phyloP scores from a whole-genome alignment of 2,888 invertebrate species.

The Pristionchus exspectatus region DNA sequence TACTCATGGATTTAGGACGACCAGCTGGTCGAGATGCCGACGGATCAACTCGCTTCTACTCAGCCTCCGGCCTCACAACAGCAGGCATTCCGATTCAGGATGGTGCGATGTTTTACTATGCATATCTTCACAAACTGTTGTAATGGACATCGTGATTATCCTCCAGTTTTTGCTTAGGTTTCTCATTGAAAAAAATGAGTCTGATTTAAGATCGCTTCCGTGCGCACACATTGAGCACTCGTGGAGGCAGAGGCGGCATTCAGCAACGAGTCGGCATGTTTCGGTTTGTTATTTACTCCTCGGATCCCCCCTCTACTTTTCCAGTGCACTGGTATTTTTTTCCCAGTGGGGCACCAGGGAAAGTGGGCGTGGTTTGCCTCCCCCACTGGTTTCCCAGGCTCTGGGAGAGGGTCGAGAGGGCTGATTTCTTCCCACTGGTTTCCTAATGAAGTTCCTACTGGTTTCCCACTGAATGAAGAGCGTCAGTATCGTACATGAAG shows the following conservation, averaged over 20 bases:
- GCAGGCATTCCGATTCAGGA: background rate
- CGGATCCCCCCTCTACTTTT: too few species aligned
- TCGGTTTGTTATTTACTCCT: background rate
- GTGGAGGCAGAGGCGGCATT: background rate
- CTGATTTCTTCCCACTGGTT: too few species aligned
- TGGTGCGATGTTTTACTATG: background rate
- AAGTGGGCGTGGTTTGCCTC: too few species aligned
- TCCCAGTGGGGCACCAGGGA: too few species aligned
- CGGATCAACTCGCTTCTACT: constrained; percentile 24
- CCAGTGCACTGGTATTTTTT: too few species aligned
- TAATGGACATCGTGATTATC: background rate
- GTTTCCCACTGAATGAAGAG: too few species aligned
- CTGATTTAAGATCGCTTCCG: constrained; percentile 6
- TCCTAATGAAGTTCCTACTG: too few species aligned
- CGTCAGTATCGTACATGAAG: too few species aligned
- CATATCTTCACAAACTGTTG: background rate
- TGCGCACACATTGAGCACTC: constrained; percentile 22
- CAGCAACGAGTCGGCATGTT: constrained; percentile 42
- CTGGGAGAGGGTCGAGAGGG: too few species aligned
- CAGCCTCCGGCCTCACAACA: background rate
- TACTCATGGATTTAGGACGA: background rate
- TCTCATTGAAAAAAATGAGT: background rate
- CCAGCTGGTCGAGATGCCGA: background rate
- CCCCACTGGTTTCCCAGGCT: too few species aligned
- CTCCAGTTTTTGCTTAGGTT: background rate